These are phyloP conservation scores for Saturnia pavonia DNA, from an alignment of 2,888 invertebrate genomes.

Conservation along the genomic window DNA sequence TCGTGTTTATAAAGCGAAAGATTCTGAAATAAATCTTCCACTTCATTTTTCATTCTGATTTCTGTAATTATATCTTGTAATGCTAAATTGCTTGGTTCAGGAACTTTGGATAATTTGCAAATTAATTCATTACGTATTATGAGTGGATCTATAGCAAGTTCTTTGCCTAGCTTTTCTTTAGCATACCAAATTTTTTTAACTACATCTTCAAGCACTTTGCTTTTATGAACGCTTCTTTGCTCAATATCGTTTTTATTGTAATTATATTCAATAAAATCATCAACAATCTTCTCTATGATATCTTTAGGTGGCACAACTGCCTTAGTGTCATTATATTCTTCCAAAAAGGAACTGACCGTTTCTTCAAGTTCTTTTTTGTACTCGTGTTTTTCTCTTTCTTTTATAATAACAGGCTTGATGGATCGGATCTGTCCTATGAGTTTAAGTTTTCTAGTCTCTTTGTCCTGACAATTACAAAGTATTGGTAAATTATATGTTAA, in stretches of 20 bases:
- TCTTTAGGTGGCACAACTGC: conserved; percentile 32
- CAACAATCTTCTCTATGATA: conserved; percentile 50
- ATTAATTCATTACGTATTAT: conserved; percentile 51
- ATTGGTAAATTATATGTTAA: conserved; percentile 42
- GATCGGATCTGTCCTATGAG: conserved; percentile 45
- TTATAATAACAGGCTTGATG: conserved; percentile 47
- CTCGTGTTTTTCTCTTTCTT: conserved; percentile 45
- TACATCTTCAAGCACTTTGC: conserved; percentile 44
- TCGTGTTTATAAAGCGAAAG: conserved; percentile 32
- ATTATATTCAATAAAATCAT: conserved; percentile 51
- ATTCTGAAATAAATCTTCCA: conserved; percentile 47
- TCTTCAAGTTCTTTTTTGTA: conserved; percentile 52
- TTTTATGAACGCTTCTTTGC: conserved; percentile 43
- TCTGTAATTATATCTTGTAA: conserved; percentile 53
- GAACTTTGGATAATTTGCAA: conserved; percentile 53
- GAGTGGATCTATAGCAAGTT: conserved; percentile 34
- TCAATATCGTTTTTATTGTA: conserved; percentile 46
- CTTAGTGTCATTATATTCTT: conserved; percentile 36
- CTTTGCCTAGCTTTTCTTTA: conserved; percentile 22
- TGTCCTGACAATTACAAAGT: conserved; percentile 36
- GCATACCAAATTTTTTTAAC: conserved; percentile 36
- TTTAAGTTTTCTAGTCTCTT: conserved; percentile 40
- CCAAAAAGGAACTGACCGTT: conserved; percentile 44
- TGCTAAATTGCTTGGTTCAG: conserved; percentile 42
- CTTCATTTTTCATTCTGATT: conserved; percentile 53